These are phyloP conservation scores for Corythornis vintsioides DNA, from an alignment of 2,113 vertebrate species.

Conservation along the genomic window DNA sequence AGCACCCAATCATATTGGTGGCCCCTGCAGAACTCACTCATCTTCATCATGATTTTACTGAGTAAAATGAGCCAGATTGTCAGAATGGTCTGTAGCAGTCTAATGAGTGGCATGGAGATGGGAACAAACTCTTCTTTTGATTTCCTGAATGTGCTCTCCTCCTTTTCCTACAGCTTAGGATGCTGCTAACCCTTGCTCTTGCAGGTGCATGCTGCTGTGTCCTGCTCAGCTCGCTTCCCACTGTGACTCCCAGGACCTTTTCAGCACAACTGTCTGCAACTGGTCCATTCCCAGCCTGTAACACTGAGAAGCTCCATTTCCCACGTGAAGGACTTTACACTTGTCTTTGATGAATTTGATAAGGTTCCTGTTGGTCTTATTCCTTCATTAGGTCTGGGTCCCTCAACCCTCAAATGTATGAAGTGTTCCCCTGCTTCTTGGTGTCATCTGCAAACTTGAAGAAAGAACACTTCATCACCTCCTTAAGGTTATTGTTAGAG, in stretches of 20 bases:
- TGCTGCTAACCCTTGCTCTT: neutral
- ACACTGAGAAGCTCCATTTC: neutral
- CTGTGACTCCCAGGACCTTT: neutral
- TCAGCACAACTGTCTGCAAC: neutral
- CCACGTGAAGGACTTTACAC: neutral
- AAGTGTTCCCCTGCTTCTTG: neutral
- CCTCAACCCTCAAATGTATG: neutral
- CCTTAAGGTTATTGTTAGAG: neutral
- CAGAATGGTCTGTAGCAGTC: neutral
- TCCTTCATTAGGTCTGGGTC: neutral
- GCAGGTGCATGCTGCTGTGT: neutral
- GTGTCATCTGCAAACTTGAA: neutral
- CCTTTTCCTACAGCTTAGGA: neutral
- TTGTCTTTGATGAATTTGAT: neutral
- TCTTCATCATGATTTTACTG: neutral
- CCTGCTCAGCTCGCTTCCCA: neutral
- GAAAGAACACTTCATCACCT: neutral
- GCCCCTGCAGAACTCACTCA: neutral
- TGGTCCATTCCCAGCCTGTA: neutral
- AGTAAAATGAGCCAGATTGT: neutral
- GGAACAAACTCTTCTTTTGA: neutral
- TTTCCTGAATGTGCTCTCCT: neutral
- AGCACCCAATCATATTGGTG: neutral
- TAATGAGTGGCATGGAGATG: neutral
- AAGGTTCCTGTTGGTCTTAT: neutral